Evolutionary conservation across 2,888 invertebrate genomes (phyloP).

Genomic region (Flabesymbios commensalis): DNA sequence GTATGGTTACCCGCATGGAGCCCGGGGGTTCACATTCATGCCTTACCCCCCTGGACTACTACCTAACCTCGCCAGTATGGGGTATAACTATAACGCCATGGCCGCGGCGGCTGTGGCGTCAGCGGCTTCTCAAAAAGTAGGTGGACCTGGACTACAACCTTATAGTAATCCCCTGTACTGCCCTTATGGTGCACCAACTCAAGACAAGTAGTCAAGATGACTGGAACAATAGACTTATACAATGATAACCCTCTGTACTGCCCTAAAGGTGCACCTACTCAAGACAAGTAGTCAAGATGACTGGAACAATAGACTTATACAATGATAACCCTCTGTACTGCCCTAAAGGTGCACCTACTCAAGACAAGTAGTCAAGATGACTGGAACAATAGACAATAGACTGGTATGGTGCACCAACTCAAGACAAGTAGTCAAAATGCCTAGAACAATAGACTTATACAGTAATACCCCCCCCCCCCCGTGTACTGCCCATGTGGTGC

Average conservation of each 20-base stretch:
- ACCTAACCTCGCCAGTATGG: constrained; percentile 40
- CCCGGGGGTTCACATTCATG: constrained; percentile 44
- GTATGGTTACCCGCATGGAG: constrained; percentile 27
- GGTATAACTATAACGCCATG: constrained; percentile 41
- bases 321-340: background rate
- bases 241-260: background rate
- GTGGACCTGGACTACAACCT: too few species aligned
- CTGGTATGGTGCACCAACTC: background rate
- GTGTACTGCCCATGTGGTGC: background rate
- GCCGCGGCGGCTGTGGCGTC: constrained; percentile 37
- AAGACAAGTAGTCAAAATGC: constrained; percentile 3
- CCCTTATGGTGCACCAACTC: background rate
- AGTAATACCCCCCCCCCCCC: background rate
- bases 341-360: background rate
- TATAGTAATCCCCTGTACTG: background rate
- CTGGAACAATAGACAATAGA: too few species aligned
- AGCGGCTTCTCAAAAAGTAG: constrained; percentile 29
- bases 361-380: constrained; percentile 3
- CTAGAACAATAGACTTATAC: too few species aligned
- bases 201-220: constrained; percentile 3
- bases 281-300: constrained; percentile 3
- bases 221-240: too few species aligned
- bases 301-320: too few species aligned
- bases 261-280: background rate
- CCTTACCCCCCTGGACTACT: constrained; percentile 48